These are phyloP conservation scores for Timema podura DNA, from an alignment of 2,888 invertebrate genomes.

Conservation along the genomic window DNA sequence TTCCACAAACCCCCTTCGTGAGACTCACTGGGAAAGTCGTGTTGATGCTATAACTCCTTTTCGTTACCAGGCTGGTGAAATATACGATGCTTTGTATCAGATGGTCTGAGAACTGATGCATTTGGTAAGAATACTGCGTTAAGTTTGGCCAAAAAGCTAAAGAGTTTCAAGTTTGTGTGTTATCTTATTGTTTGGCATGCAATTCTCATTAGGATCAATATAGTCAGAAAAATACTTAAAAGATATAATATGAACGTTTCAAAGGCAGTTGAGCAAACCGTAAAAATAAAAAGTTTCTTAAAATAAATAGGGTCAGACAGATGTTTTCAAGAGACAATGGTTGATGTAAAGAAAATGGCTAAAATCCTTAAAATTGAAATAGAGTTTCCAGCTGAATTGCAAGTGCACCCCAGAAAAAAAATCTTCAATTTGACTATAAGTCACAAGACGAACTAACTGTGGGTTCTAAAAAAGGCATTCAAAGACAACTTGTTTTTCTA, in stretches of 20 bases:
- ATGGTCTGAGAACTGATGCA: conserved; percentile 4
- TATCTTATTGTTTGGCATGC: not conserved
- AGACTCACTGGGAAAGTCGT: not conserved
- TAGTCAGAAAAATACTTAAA: not conserved
- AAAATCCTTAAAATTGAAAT: not conserved
- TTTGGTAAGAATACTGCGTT: not conserved
- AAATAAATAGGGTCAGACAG: not conserved
- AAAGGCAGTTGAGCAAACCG: not conserved
- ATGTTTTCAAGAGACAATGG: conserved; percentile 6
- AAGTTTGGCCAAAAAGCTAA: conserved; percentile 5
- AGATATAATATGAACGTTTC: not conserved
- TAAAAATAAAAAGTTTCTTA: not conserved
- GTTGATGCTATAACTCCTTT: not conserved
- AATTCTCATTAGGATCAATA: no score
- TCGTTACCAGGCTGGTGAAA: no score
- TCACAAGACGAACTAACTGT: not conserved
- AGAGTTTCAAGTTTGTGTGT: not conserved
- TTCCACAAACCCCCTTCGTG: not conserved
- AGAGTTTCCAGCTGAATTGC: not conserved
- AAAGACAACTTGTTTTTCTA: not conserved
- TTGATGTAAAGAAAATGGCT: conserved; percentile 4
- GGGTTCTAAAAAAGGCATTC: not conserved
- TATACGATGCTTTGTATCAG: not conserved
- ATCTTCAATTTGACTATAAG: not conserved
- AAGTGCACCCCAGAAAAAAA: not conserved